phyloP scores from a whole-genome alignment of 2,113 vertebrate genomes.

The Solenodon paradoxus region DNA sequence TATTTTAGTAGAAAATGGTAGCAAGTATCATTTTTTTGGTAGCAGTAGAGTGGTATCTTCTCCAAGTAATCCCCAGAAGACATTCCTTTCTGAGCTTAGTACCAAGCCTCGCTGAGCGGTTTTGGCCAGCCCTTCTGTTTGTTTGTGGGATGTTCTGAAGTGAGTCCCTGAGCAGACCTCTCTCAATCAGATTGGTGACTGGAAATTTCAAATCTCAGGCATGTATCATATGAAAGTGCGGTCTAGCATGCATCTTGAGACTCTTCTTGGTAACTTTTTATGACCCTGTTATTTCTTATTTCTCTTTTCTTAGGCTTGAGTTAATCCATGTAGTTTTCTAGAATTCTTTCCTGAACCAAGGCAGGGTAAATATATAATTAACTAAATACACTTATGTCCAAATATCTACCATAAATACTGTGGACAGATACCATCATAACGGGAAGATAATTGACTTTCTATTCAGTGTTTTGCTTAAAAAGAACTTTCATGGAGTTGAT shows the following conservation, averaged over 20 bases:
- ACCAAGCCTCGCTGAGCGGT: background rate
- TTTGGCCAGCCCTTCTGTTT: constrained; percentile 3
- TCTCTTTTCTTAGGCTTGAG: background rate
- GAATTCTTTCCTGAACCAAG: constrained; percentile 3
- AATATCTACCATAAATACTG: background rate
- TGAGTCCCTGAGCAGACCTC: background rate
- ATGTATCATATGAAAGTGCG: background rate
- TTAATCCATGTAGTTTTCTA: background rate
- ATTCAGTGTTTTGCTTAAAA: background rate
- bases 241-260: background rate
- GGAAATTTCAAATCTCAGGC: background rate
- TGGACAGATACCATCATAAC: background rate
- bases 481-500: too few relatives aligned
- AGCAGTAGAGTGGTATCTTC: background rate
- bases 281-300: background rate
- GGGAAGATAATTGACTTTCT: background rate
- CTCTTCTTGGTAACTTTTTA: background rate
- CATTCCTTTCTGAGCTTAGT: constrained; percentile 21
- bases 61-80: background rate
- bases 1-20: background rate
- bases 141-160: background rate
- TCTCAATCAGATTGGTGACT: background rate
- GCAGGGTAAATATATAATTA: background rate
- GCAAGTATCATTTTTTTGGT: background rate
- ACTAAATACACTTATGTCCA: background rate